A percentile compares a stretch with the other conserved stretches of the same genome.
phyloP scores from a whole-genome alignment of 1,140 invertebrate species.

The Sminthurides bifidus region DNA sequence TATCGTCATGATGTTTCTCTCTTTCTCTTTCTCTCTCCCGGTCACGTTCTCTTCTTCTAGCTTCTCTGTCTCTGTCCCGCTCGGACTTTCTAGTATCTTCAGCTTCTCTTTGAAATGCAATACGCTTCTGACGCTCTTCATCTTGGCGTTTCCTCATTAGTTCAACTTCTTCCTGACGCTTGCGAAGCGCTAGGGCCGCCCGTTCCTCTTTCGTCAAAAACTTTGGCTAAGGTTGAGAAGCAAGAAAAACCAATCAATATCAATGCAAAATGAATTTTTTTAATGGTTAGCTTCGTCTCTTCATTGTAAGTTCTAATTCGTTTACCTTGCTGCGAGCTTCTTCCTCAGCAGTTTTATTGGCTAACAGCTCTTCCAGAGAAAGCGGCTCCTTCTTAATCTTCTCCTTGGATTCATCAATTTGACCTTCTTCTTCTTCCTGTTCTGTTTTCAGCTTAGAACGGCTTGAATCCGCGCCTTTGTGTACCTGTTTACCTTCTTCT shows the following conservation, averaged over 20 bases:
- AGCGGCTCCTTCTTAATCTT: slow-evolving; percentile 69
- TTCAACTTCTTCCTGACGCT: slow-evolving; percentile 74
- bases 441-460: slow-evolving; percentile 3
- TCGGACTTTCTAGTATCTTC: slow-evolving; percentile 36
- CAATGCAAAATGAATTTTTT: background rate
- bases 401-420: slow-evolving; percentile 29
- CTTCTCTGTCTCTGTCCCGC: slow-evolving; percentile 34
- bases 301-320: background rate
- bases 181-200: slow-evolving; percentile 71
- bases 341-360: slow-evolving; percentile 94
- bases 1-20: slow-evolving; percentile 23
- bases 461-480: background rate
- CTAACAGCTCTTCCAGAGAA: slow-evolving; percentile 87
- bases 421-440: slow-evolving; percentile 36
- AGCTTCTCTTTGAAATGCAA: slow-evolving; percentile 48
- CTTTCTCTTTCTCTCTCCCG: slow-evolving; percentile 37
- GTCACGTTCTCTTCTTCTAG: slow-evolving; percentile 37
- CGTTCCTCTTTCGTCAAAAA: slow-evolving; percentile 95
- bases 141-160: slow-evolving; percentile 48
- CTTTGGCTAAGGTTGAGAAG: slow-evolving; percentile 53
- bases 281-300: background rate
- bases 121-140: slow-evolving; percentile 53
- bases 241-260: slow-evolving; percentile 1
- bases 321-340: slow-evolving; percentile 67
- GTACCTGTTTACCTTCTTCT: background rate